A percentile compares a stretch with the other conserved stretches of the same genome.
Conservation (phyloP, 2,797 vertebrate genomes). For the Lithobates pipiens region DNA sequence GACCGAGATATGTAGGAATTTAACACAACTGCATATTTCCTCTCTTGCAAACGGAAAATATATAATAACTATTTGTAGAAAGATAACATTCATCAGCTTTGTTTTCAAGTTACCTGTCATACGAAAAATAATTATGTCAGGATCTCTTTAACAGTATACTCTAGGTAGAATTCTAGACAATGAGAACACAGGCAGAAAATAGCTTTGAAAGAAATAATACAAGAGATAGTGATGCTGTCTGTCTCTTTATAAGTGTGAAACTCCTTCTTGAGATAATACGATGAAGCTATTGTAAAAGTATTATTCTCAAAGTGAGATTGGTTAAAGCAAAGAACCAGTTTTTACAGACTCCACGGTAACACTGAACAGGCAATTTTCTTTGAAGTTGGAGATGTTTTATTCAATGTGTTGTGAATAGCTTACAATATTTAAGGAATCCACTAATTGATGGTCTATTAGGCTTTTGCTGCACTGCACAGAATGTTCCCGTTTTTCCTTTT, state of each 20-base stretch:
- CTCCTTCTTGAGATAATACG: conserved; percentile 25
- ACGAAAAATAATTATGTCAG: conserved; percentile 20
- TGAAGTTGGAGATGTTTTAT: conserved; percentile 44
- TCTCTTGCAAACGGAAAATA: neutral
- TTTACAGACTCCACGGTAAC: neutral
- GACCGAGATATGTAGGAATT: no score
- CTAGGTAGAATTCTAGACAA: conserved; percentile 4
- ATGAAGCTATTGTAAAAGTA: conserved; percentile 12
- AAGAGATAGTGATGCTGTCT: neutral
- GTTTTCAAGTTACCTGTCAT: conserved; percentile 13
- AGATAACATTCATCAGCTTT: conserved; percentile 4
- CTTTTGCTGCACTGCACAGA: neutral
- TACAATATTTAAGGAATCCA: conserved; percentile 4
- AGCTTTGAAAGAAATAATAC: conserved; percentile 20
- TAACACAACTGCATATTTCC: no score
- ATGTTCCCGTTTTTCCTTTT: neutral
- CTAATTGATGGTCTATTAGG: conserved; percentile 8
- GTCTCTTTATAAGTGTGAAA: neutral
- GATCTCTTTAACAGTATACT: neutral
- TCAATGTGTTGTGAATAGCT: conserved; percentile 20
- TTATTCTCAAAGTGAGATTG: conserved; percentile 35
- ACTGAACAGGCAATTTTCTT: conserved; percentile 9
- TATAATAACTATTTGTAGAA: neutral
- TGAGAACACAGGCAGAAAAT: conserved; percentile 8
- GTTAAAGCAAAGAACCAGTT: conserved; percentile 5